phyloP scores from a whole-genome alignment of 2,113 vertebrate species.

The Eublepharis macularius region DNA sequence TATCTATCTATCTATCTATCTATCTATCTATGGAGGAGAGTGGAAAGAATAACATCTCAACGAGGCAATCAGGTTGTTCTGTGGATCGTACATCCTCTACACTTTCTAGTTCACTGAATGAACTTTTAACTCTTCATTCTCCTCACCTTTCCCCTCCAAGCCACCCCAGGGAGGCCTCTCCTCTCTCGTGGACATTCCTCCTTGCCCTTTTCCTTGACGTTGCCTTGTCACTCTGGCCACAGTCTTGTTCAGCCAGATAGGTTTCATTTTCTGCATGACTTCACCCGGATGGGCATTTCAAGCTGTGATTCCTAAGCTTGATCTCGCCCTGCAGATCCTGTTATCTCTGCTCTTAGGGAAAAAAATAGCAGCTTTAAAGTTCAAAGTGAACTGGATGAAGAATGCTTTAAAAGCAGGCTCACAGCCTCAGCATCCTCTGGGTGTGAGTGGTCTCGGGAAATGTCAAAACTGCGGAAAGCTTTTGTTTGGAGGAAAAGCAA shows the following conservation, averaged over 20 bases:
- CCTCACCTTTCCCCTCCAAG: constrained; percentile 19
- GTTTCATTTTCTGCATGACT: constrained; percentile 81
- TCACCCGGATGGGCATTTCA: constrained; percentile 77
- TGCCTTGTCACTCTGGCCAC: constrained; percentile 69
- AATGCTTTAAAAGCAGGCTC: constrained; percentile 65
- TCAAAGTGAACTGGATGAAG: constrained; percentile 74
- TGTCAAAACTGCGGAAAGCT: constrained; percentile 26
- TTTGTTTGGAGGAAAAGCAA: constrained; percentile 24
- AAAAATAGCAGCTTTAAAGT: constrained; percentile 71
- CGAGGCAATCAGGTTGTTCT: background rate
- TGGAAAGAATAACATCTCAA: constrained; percentile 33
- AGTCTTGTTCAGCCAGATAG: constrained; percentile 72
- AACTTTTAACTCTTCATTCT: constrained; percentile 62
- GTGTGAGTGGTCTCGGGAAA: constrained; percentile 40
- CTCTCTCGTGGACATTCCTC: constrained; percentile 47
- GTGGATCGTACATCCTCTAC: constrained; percentile 15
- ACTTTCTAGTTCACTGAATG: constrained; percentile 38
- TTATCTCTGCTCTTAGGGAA: constrained; percentile 52
- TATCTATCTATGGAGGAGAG: too few relatives aligned
- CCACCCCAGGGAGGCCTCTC: constrained; percentile 57
- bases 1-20: too few relatives aligned
- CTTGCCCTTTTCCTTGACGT: constrained; percentile 72
- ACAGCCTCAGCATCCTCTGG: constrained; percentile 46
- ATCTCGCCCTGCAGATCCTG: constrained; percentile 70
- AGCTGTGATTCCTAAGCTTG: constrained; percentile 78